Evolutionary conservation across 53 echinoderm and acorn worm species (phyloP).

Genomic region (Actinopyga echinites): DNA sequence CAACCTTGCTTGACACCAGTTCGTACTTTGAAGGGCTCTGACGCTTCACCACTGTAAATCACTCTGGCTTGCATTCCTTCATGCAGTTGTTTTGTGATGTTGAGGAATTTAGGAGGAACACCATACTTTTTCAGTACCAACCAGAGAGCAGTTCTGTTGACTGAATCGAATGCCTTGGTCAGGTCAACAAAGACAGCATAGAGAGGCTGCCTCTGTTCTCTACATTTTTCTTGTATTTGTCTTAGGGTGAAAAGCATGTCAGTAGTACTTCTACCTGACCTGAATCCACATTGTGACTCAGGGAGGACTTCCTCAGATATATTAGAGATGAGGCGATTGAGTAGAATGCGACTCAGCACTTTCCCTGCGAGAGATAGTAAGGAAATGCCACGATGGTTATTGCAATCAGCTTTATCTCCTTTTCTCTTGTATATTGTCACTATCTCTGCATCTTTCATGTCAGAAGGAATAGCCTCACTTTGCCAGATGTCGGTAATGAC

Average conservation of each 20-base stretch:
- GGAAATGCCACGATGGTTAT: conserved; percentile 39
- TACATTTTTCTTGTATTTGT: conserved; percentile 37
- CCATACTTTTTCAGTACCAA: conserved; percentile 15
- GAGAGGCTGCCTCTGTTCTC: conserved; percentile 25
- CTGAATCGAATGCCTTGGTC: conserved; percentile 45
- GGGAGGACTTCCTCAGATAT: conserved; percentile 35
- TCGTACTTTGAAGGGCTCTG: background rate
- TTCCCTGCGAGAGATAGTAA: conserved; percentile 26
- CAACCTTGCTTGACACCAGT: no score
- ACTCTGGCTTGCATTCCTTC: background rate
- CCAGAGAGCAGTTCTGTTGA: conserved; percentile 38
- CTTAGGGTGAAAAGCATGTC: conserved; percentile 33
- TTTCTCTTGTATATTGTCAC: background rate
- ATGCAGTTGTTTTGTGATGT: conserved; percentile 12
- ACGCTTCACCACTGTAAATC: no score
- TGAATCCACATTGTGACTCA: conserved; percentile 36
- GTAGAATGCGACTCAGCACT: background rate
- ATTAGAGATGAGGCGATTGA: conserved; percentile 25
- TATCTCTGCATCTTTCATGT: background rate
- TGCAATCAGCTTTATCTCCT: background rate
- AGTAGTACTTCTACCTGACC: background rate
- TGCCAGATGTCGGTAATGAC: background rate
- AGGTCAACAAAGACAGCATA: conserved; percentile 51
- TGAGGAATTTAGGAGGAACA: conserved; percentile 28
- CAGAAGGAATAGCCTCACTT: background rate